Evolutionary conservation across 2,888 invertebrate species (phyloP), one percentile per base, ranked within the genome.

Genomic region (Dexiosoma caninum): DNA sequence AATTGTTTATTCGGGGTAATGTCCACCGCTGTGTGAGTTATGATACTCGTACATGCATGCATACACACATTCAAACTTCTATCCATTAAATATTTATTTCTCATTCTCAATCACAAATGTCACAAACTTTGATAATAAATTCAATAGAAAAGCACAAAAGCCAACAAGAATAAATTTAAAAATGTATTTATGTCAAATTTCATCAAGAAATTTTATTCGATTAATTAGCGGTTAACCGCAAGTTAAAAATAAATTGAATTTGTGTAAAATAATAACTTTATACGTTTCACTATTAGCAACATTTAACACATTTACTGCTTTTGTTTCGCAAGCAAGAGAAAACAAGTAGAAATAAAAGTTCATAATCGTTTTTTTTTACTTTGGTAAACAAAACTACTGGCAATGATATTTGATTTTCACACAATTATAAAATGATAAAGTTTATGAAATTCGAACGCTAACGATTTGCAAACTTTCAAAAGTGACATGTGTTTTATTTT

Each of bases 151-250:
- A 12, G 30, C 37, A 23, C 16, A 19, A 69, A 60, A 60, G 69
- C 69, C 60, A 76, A 23, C 32, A 62, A 35, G 21, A 53, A 59
- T 37, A 12, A 35, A 44, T 60, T 57, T 74, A 27, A 55, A n/a
- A 67, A 79, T 49, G 42, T 67, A 80, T 77, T 74, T 78, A 71
- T 82, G 80, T 75, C 77, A 78, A 57, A 77, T 64, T 60, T 71
- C 74, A 82, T 66, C 64, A 64, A 59, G 21, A 66, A 23, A 42
- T 59, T 69, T 59, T 62, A 74, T 86, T 85, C 84, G 40, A 76
- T 84, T 86, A 87, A 87, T 87, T 87, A 87, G 87, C 75, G 87
- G 87, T 87, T 86, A 87, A 85, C 87, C 87, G 82, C 87, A 86
- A 85, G 83, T 84, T 85, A 83, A 83, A 85, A 85, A 82, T 77